Evolutionary conservation across 2,113 vertebrate species (phyloP).

Genomic region (Plecotus auritus): DNA sequence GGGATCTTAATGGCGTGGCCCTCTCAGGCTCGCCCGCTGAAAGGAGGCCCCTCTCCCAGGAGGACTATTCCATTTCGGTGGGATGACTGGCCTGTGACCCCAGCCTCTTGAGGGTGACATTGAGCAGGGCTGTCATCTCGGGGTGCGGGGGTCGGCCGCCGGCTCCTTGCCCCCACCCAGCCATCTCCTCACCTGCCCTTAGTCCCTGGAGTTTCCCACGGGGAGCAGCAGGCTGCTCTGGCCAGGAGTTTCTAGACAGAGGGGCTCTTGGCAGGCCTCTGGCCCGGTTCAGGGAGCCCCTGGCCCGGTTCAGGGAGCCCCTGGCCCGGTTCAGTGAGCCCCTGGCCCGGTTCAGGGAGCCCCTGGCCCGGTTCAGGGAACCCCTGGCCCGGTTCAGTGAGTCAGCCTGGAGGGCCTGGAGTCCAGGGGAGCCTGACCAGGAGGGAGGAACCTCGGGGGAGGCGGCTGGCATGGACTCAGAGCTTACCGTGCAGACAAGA

Average conservation of each 20-base stretch:
- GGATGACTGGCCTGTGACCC: slow-evolving; percentile 80
- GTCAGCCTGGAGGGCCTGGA: not conserved
- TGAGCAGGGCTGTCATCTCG: not conserved
- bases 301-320: too few species aligned
- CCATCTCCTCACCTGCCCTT: not conserved
- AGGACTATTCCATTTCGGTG: slow-evolving; percentile 87
- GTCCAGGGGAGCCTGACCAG: not conserved
- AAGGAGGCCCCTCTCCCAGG: slow-evolving; percentile 84
- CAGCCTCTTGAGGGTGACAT: slow-evolving; percentile 69
- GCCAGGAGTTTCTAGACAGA: not conserved
- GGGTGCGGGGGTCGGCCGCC: not conserved
- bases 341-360: too few species aligned
- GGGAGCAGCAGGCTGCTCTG: not conserved
- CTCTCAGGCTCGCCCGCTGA: slow-evolving; percentile 79
- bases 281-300: too few species aligned
- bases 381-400: too few species aligned
- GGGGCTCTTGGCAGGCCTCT: not conserved
- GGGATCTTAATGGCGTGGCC: slow-evolving; percentile 80
- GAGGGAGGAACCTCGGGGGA: not conserved
- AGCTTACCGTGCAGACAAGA: rapidly evolving
- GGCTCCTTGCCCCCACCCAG: not conserved
- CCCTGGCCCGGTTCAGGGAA: too few species aligned
- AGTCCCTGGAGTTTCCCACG: not conserved
- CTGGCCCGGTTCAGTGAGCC: too few species aligned
- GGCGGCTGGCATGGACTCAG: not conserved